A percentile compares a stretch with the other conserved stretches of the same genome.
phyloP scores from a whole-genome alignment of 2,888 invertebrate genomes.

The Pandemis cinnamomeana region DNA sequence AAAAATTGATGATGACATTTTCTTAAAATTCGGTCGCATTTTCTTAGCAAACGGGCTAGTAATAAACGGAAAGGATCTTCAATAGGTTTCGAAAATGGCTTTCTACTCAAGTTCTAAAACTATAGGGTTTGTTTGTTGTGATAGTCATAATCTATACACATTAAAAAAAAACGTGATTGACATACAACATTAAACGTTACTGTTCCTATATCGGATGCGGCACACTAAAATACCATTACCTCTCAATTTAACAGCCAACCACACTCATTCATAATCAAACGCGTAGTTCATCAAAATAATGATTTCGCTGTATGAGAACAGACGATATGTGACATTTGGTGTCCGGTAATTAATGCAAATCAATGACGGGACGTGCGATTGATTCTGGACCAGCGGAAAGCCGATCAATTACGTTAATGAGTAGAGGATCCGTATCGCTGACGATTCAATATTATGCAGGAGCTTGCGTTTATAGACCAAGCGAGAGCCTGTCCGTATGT shows the following conservation, averaged over 20 bases:
- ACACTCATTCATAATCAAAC: conserved; percentile 52
- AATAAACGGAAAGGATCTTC: neutral
- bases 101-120: too few species aligned
- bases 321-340: conserved; percentile 74
- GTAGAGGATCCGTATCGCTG: conserved; percentile 77
- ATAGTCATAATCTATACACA: too few species aligned
- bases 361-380: conserved; percentile 78
- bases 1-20: conserved; percentile 33
- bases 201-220: neutral
- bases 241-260: neutral
- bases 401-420: conserved; percentile 84
- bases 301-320: conserved; percentile 65
- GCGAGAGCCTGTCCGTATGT: conserved; percentile 52
- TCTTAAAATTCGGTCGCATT: conserved; percentile 8
- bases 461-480: conserved; percentile 72
- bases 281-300: conserved; percentile 74
- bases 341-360: conserved; percentile 81
- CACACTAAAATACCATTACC: neutral
- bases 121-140: neutral
- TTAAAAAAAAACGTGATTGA: neutral
- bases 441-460: conserved; percentile 78
- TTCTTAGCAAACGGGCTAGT: neutral
- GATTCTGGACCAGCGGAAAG: conserved; percentile 77
- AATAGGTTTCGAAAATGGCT: neutral
- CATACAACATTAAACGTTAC: neutral